These are phyloP conservation scores for Xiphophorus birchmanni DNA, from an alignment of 2,797 vertebrate genomes.

Conservation along the genomic window DNA sequence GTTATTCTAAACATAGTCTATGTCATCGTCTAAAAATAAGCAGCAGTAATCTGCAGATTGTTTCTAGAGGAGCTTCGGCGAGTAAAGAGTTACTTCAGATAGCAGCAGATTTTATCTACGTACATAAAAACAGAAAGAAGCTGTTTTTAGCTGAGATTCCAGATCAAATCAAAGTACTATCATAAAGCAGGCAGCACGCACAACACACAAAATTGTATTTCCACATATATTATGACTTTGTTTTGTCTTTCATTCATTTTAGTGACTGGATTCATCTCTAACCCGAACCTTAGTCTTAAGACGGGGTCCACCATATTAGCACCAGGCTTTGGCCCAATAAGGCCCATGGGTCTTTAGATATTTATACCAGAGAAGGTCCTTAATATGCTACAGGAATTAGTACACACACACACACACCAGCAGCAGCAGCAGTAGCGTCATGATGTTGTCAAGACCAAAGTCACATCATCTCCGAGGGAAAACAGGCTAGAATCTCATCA, in stretches of 20 bases:
- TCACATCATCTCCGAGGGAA: slow-evolving; percentile 75
- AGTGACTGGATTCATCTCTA: no score
- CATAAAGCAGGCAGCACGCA: slow-evolving; percentile 21
- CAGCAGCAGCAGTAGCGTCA: slow-evolving; percentile 19
- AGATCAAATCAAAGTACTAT: slow-evolving; percentile 61
- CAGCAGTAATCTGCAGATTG: background rate
- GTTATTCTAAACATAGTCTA: slow-evolving; percentile 7
- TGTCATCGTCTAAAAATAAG: slow-evolving; percentile 1
- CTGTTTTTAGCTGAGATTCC: slow-evolving; percentile 46
- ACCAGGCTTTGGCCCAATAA: background rate
- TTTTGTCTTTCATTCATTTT: background rate
- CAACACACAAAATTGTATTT: background rate
- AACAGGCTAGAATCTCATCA: slow-evolving; percentile 78
- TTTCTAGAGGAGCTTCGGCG: slow-evolving; percentile 36
- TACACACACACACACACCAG: background rate
- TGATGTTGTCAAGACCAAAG: slow-evolving; percentile 71
- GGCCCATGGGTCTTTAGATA: background rate
- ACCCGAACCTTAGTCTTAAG: background rate
- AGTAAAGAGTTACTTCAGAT: slow-evolving; percentile 18
- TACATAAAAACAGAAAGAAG: slow-evolving; percentile 44
- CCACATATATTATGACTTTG: background rate
- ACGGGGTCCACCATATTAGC: background rate
- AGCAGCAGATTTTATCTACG: slow-evolving; percentile 41
- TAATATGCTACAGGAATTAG: background rate
- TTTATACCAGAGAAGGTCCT: background rate